A percentile compares a stretch with the other conserved stretches of the same genome.
These are phyloP conservation scores for Castor canadensis DNA, from an alignment of 2,113 vertebrate genomes.

Conservation along the genomic window DNA sequence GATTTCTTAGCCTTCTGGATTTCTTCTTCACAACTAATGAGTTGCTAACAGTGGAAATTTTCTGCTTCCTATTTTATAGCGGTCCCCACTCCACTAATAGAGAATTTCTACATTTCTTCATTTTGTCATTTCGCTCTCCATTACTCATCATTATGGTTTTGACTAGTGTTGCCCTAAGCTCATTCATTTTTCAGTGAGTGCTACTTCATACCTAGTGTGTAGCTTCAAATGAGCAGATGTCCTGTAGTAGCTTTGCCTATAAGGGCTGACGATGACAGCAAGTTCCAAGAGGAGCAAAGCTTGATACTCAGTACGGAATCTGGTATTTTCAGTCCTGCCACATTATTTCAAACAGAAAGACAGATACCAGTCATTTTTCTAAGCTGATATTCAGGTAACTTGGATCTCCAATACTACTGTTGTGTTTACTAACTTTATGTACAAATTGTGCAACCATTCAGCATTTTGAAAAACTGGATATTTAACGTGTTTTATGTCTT, in stretches of 20 bases:
- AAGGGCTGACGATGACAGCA: neutral
- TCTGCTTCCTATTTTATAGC: neutral
- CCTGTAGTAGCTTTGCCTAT: neutral
- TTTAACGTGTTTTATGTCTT: constrained; percentile 29
- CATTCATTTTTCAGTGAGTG: neutral
- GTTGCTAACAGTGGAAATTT: neutral
- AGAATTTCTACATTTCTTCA: neutral
- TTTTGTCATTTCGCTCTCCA: neutral
- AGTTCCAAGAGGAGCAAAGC: neutral
- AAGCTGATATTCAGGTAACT: neutral
- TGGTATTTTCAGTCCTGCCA: neutral
- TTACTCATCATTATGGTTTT: neutral
- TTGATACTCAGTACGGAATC: neutral
- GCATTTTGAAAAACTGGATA: neutral
- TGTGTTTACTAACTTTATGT: neutral
- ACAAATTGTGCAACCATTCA: neutral
- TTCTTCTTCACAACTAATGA: neutral
- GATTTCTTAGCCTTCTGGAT: neutral
- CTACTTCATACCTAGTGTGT: neutral
- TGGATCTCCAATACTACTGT: neutral
- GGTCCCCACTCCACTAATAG: accelerated
- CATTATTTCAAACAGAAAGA: neutral
- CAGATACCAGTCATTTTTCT: neutral
- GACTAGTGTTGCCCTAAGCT: neutral
- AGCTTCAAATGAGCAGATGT: neutral